Evolutionary conservation across 92 coral and sea anemone genomes (phyloP), one percentile per base, ranked within the genome.

Genomic region (Zoanthus solanderi): DNA sequence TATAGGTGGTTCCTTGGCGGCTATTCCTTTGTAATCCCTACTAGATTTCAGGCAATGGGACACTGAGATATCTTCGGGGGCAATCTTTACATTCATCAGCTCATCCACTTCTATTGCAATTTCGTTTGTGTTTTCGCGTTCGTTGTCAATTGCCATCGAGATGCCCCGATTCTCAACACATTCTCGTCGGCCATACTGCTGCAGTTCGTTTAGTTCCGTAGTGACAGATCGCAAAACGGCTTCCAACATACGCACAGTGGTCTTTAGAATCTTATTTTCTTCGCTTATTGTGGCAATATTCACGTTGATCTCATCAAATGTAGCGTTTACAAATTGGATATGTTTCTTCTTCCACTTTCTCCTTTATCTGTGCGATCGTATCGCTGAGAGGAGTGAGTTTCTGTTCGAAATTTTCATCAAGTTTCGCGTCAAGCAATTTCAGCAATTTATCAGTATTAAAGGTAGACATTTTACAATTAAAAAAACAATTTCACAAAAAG

Each of bases 51-150:
- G 75, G 0, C 76, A 77, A 82, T 83, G 78, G 17, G 75, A 37
- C 46, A 83, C 87, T 83, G 87, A 83, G 53, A 83, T 83, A 11
- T 83, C 87, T 8, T 83, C 11, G 12, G 28, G 56, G 2, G 0
- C 78, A 13, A 83, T 83, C 12, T 9, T 53, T 9, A 53, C 58
- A 53, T 7, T 10, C 58, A 53, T 9, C 12, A 53, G 75, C 11
- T 31, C 45, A 11, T 46, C 50, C 4, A 71, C 75, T 71, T 71
- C 45, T 11, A 32, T 6, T 8, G 50, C 48, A 4, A 71, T 34
- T 8, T 71, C 47, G n/a, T 71, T 71, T 1, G 75, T 71, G 29
- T 1, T 7, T 34, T 68, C 42, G 8, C 11, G 23, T 1, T 17
- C 73, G 12, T 68, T 9, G 32, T 31, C 18, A 5, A 2, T 8